A percentile compares a stretch with the other conserved stretches of the same genome.
phyloP scores from a whole-genome alignment of 2,888 invertebrate genomes.

The Zaprionus bogoriensis region DNA sequence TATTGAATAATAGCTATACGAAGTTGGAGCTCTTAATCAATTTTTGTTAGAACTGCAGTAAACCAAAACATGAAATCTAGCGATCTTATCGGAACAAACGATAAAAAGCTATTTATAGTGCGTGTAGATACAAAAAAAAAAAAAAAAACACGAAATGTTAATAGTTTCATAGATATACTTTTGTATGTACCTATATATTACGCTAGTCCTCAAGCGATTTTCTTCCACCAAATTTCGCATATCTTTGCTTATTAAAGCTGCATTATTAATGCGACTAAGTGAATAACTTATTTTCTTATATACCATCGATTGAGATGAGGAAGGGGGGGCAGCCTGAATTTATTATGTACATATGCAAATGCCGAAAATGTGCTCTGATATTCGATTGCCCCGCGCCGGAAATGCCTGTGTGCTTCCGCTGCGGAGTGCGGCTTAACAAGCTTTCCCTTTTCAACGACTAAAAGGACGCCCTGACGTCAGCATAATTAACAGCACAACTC shows the following conservation, averaged over 20 bases:
- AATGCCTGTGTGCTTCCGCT: constrained; percentile 24
- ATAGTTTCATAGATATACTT: no score
- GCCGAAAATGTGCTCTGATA: constrained; percentile 1
- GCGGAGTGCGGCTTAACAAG: constrained; percentile 12
- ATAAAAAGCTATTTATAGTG: no score
- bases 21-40: no score
- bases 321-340: constrained; percentile 14
- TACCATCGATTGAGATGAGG: neutral
- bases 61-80: no score
- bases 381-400: constrained; percentile 25
- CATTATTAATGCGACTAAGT: constrained; percentile 56
- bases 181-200: no score
- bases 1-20: no score
- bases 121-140: no score
- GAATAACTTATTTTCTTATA: constrained; percentile 39
- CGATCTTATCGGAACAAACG: no score
- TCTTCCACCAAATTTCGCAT: no score
- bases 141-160: no score
- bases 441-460: neutral
- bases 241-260: constrained; percentile 25
- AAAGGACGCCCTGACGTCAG: constrained; percentile 51
- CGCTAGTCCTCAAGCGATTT: no score
- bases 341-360: constrained; percentile 59
- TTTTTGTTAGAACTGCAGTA: no score
- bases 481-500: constrained; percentile 61